These are phyloP conservation scores for Clusia tigrina DNA, from an alignment of 2,888 invertebrate species.

Conservation along the genomic window DNA sequence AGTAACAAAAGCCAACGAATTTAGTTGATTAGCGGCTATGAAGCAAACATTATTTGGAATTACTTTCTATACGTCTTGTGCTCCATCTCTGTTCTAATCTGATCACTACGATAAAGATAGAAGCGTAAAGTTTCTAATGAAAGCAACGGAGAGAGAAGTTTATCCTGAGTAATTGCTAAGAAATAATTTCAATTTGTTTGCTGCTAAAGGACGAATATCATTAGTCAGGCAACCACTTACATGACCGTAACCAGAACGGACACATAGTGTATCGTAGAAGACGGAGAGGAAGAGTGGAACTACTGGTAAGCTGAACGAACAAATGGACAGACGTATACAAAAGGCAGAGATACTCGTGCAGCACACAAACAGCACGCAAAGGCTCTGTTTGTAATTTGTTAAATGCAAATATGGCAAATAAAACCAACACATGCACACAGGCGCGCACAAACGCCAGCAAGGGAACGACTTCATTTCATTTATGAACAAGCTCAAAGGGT, in stretches of 20 bases:
- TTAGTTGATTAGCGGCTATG: no score
- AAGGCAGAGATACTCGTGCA: background rate
- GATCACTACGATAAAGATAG: no score
- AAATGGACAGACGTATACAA: background rate
- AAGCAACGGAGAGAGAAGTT: background rate
- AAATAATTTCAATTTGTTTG: background rate
- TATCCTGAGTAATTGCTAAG: conserved; percentile 5
- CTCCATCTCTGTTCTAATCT: no score
- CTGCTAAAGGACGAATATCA: background rate
- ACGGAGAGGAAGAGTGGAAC: background rate
- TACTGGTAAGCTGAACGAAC: background rate
- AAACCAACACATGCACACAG: background rate
- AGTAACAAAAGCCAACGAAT: no score
- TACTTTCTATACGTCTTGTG: no score
- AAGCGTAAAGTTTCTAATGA: background rate
- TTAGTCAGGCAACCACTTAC: background rate
- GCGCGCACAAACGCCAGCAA: background rate
- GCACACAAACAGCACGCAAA: no score
- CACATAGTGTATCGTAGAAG: background rate
- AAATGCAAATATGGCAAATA: background rate
- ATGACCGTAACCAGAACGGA: background rate
- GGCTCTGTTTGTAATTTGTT: background rate
- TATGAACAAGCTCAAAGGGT: background rate
- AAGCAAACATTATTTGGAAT: no score
- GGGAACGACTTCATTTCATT: background rate